Conservation (phyloP, 2,888 invertebrate species). For the Acanthacorydalis orientalis region DNA sequence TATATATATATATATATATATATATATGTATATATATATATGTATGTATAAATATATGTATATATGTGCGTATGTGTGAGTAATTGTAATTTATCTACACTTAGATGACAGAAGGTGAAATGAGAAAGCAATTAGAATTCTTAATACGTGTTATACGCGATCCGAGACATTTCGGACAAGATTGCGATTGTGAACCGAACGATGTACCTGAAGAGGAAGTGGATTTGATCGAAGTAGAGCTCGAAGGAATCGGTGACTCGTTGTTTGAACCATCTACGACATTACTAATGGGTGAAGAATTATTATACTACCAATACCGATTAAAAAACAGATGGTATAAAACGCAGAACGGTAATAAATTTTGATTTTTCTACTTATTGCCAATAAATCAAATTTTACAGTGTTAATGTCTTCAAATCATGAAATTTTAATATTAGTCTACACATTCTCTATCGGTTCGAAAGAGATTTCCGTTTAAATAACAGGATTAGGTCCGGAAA, state of each 20-base stretch:
- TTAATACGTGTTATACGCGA: constrained; percentile 3
- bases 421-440: no score
- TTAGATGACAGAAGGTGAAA: constrained; percentile 10
- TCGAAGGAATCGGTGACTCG: constrained; percentile 8
- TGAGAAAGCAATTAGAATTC: constrained; percentile 10
- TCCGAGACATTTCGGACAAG: constrained; percentile 5
- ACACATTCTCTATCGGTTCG: no score
- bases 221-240: constrained; percentile 13
- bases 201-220: constrained; percentile 12
- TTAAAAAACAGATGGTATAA: no score
- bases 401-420: no score
- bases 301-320: neutral
- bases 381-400: no score
- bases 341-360: no score
- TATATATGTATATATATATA: constrained; percentile 3
- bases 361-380: no score
- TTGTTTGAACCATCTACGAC: constrained; percentile 3
- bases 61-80: constrained; percentile 2
- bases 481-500: no score
- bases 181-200: constrained; percentile 10
- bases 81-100: constrained; percentile 1
- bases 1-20: constrained; percentile 1
- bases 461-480: no score
- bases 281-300: neutral
- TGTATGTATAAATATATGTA: neutral